Base-by-base conservation (phyloP, 2,113 vertebrate genomes). In the Grammomys surdaster region DNA sequence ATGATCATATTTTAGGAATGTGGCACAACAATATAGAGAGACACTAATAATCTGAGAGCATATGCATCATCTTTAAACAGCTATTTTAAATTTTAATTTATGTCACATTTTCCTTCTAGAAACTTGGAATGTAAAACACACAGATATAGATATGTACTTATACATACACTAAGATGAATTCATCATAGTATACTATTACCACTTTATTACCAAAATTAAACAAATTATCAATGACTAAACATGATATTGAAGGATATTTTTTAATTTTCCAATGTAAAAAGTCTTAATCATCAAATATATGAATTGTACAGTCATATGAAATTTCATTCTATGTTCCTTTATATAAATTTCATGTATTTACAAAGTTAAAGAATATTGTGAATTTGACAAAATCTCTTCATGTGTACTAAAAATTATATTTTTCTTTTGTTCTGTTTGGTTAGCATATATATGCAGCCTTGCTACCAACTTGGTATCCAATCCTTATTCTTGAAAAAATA, bases 41-140 rank as follows among this genome's bases (percentile, higher is more conserved):
- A 54, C 7, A 60, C 4, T 60, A 76, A 43, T 16, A 82, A 40
- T 89, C 7, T 36, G 56, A 96, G 70, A 75, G 2, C 16, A 89
- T 33, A 80, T 76, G 2, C 3, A 56, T 80, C 22, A 63, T 65
- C 3, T 88, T 75, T 51, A 9, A 91, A 76, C 54, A 67, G 3
- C 3, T 93, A 12, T 90, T 33, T 91, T 75, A 72, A 3, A 0
- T 58, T 77, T 19, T 70, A 56, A 10, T 46, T 91, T 80, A 33
- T 48, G 31, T 69, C 33, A 56, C 6, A n/a, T 87, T 85, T 94
- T 63, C 16, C 65, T 91, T 20, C 20, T 93, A 95, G 17, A 95
- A 80, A 80, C 54, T 56, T 70, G 36, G 75, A 12, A 67, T 36
- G 54, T 26, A 84, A 88, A 88, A 90, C 31, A 89, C 36, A n/a